Conservation (phyloP, 2,797 vertebrate genomes). For the Channallabes apus region DNA sequence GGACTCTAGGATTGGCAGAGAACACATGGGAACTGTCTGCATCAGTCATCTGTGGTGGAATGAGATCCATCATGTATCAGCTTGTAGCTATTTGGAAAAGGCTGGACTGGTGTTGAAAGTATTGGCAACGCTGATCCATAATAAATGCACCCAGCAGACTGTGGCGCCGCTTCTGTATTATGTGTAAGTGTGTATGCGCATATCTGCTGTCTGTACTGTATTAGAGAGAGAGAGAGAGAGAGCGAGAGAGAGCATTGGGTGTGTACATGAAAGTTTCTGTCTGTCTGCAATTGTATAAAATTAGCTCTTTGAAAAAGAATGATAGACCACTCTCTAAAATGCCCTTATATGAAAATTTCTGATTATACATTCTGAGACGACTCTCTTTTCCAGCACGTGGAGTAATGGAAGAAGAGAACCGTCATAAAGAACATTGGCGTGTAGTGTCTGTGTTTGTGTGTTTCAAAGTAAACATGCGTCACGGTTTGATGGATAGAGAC, state of each 20-base stretch:
- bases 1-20: constrained; percentile 45
- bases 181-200: constrained; percentile 43
- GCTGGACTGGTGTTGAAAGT: constrained; percentile 59
- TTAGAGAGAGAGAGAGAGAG: constrained; percentile 18
- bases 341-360: constrained; percentile 45
- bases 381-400: constrained; percentile 41
- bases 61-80: constrained; percentile 53
- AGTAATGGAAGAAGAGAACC: constrained; percentile 49
- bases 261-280: constrained; percentile 47
- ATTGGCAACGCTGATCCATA: constrained; percentile 58
- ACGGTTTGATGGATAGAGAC: constrained; percentile 50
- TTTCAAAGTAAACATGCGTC: constrained; percentile 54
- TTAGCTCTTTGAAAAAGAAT: constrained; percentile 51
- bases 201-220: constrained; percentile 44
- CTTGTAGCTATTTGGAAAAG: constrained; percentile 54
- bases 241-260: constrained; percentile 17
- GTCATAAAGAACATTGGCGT: constrained; percentile 53
- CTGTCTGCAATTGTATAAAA: constrained; percentile 50
- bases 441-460: constrained; percentile 41
- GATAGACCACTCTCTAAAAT: constrained; percentile 51
- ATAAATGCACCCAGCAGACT: constrained; percentile 59
- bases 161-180: constrained; percentile 47
- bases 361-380: constrained; percentile 48
- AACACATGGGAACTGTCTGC: constrained; percentile 51
- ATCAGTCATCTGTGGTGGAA: constrained; percentile 48